Evolutionary conservation across 2,888 invertebrate species (phyloP).

Genomic region (Caenorhabditis panamensis): DNA sequence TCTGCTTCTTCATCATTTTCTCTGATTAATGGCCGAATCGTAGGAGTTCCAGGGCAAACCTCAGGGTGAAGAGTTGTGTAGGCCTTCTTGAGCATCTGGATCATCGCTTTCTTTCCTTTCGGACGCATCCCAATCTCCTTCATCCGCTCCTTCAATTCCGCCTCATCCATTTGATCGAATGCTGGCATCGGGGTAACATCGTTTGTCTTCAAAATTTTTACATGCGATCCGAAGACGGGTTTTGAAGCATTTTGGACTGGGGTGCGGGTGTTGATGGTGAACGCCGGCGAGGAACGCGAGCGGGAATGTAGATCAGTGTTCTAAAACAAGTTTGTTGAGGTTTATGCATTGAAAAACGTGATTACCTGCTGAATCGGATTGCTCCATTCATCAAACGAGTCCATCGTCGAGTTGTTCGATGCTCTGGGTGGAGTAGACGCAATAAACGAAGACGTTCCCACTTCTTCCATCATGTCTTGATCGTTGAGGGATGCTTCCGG

Average conservation of each 20-base stretch:
- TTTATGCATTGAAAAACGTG: background rate
- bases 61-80: constrained; percentile 76
- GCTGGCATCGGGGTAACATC: constrained; percentile 76
- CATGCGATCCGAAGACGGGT: constrained; percentile 64
- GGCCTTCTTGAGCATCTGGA: constrained; percentile 70
- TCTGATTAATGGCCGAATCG: constrained; percentile 58
- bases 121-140: constrained; percentile 73
- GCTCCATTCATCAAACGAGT: constrained; percentile 51
- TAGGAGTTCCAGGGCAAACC: constrained; percentile 62
- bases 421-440: background rate
- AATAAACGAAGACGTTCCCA: background rate
- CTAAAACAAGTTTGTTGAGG: no score
- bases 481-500: background rate
- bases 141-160: constrained; percentile 69
- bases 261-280: background rate
- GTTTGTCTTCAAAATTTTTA: constrained; percentile 73
- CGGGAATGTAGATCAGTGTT: background rate
- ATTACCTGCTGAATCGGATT: constrained; percentile 2
- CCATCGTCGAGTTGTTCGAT: constrained; percentile 16
- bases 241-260: constrained; percentile 14
- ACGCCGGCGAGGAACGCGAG: background rate
- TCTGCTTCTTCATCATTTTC: background rate
- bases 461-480: constrained; percentile 2
- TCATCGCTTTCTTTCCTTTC: constrained; percentile 73
- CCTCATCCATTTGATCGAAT: constrained; percentile 70